Evolutionary conservation across 1,140 invertebrate species (phyloP), one percentile per base, ranked within the genome.

Genomic region (Megalonaias nervosa): DNA sequence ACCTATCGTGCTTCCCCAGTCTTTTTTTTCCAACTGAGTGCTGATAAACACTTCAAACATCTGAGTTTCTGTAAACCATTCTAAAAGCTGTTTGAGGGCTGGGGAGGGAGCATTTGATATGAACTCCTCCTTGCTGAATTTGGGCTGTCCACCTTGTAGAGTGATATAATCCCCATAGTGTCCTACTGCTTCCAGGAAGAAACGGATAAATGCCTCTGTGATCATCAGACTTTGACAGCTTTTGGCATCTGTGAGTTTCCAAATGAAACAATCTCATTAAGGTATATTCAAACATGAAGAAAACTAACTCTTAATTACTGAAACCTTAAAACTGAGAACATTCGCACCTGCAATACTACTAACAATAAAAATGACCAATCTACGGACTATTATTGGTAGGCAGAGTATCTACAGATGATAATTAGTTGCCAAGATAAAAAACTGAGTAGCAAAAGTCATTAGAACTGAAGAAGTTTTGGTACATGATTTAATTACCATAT

Each of bases 41-140:
- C 75, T 85, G 23, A 92, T 90, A 80, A 93, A 93, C 16, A 90
- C 83, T 71, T 92, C 87, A 86, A 96, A 96, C 94, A 96, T 95
- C 19, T 95, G 94, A 14, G 95, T 96, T 88, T 96, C 94, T 0
- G 94, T 93, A 89, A 96, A 96, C 95, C 95, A 96, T 81, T 95
- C 94, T 14, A 96, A 91, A 87, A 96, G 95, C 73, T 93, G 84
- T 19, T 85, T 92, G 26, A 94, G 66, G 73, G 81, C 21, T 81
- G 93, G 9, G 93, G 91, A 88, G 94, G 94, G n/a, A 85, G 77
- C 74, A 94, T 94, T 89, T 93, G 92, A 90, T 94, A 91, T 85
- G 88, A 78, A 78, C n/a, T 74, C 55, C 62, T 78, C 70, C 61
- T 78, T 78, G 87, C 93, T 89, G 90, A 94, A 94, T 21, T 90